Percentiles rank a stretch among this genome's conserved stretches.
phyloP scores from a whole-genome alignment of 2,797 vertebrate genomes.

The Rhincodon typus region DNA sequence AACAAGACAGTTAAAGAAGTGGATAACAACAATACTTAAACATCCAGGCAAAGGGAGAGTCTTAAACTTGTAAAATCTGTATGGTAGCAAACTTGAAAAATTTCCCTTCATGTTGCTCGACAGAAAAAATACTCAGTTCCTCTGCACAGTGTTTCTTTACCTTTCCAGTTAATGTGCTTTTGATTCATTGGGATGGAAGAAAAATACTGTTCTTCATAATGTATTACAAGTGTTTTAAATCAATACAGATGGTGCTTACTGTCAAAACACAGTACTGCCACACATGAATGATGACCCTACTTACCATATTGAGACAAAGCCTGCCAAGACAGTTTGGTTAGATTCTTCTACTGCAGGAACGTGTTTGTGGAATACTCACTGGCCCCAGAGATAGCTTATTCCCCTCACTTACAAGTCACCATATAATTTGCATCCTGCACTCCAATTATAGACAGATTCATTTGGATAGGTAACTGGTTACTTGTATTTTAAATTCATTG shows the following conservation, averaged over 20 bases:
- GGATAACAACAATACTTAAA: background rate
- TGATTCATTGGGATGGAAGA: conserved; percentile 16
- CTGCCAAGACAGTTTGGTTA: background rate
- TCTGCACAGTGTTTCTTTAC: background rate
- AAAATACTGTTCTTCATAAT: conserved; percentile 15
- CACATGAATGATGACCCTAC: background rate
- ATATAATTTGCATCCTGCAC: background rate
- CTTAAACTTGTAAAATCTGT: background rate
- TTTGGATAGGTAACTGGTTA: background rate
- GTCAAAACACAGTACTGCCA: conserved; percentile 11
- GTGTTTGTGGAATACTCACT: background rate
- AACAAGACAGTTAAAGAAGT: background rate
- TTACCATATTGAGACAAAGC: background rate
- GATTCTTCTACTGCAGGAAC: background rate
- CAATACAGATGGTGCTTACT: conserved; percentile 15
- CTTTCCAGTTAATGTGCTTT: background rate
- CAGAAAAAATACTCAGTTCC: background rate
- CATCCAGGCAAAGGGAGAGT: background rate
- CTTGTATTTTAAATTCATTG: no score
- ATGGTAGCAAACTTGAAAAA: background rate
- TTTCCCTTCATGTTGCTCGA: background rate
- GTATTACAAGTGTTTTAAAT: conserved; percentile 32
- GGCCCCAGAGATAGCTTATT: background rate
- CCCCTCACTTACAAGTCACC: background rate
- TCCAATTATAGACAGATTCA: background rate